Evolutionary conservation across 2,113 vertebrate species (phyloP).

Genomic region (Scalopus aquaticus): DNA sequence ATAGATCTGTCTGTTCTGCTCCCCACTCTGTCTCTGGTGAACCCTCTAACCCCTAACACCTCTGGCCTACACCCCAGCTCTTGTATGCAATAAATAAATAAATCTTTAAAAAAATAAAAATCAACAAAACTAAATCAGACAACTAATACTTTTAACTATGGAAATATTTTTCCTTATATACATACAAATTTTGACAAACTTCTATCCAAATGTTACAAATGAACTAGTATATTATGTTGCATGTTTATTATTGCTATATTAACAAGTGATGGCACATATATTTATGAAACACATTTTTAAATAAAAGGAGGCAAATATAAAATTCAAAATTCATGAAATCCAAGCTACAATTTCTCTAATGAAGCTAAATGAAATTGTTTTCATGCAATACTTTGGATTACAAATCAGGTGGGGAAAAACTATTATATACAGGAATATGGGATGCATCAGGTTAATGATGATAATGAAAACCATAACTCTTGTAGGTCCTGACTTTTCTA

Average conservation of each 20-base stretch:
- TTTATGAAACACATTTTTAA: neutral
- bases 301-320: constrained; percentile 3
- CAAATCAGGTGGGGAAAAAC: neutral
- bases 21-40: too few species aligned
- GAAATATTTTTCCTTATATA: neutral
- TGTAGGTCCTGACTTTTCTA: constrained; percentile 30
- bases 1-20: too few species aligned
- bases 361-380: constrained; percentile 2
- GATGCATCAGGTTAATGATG: constrained; percentile 28
- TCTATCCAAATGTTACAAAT: neutral
- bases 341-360: neutral
- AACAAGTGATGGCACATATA: neutral
- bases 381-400: neutral
- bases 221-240: neutral
- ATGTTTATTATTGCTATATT: neutral
- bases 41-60: too few species aligned
- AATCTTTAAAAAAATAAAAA: neutral
- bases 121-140: neutral
- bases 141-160: neutral
- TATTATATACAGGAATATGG: neutral
- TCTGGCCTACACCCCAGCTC: too few species aligned
- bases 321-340: neutral
- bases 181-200: neutral
- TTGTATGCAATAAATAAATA: too few species aligned
- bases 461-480: constrained; percentile 51